Percentiles rank a stretch among this genome's conserved stretches.
These are phyloP conservation scores for Carcina quercana DNA, from an alignment of 2,888 invertebrate genomes.

Conservation along the genomic window DNA sequence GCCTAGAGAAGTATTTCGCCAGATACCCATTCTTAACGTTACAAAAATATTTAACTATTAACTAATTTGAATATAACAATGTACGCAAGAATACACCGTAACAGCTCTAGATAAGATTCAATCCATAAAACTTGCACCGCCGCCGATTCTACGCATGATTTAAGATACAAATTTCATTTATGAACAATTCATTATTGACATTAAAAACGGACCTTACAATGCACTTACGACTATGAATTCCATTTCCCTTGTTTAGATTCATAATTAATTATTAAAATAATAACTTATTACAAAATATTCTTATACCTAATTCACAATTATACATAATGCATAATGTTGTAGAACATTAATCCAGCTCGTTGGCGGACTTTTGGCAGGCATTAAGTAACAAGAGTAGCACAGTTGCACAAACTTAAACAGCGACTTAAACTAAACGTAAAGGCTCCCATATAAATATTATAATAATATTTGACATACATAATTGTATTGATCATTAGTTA, in stretches of 20 bases:
- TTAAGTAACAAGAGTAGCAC: conserved; percentile 27
- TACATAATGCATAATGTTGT: conserved; percentile 3
- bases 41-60: no score
- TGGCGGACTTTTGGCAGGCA: conserved; percentile 22
- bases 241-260: conserved; percentile 44
- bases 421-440: conserved; percentile 13
- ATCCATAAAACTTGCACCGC: no score
- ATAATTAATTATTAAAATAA: conserved; percentile 30
- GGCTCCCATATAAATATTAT: conserved; percentile 2
- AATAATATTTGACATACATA: conserved; percentile 5
- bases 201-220: conserved; percentile 22
- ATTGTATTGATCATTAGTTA: conserved; percentile 4
- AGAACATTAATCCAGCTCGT: conserved; percentile 7
- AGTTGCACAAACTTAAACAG: conserved; percentile 21
- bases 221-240: conserved; percentile 28
- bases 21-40: no score
- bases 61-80: conserved; percentile 13
- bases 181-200: no score
- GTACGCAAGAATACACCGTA: no score
- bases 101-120: no score
- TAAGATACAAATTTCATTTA: no score
- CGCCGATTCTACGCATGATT: no score
- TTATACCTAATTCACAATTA: conserved; percentile 6
- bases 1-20: no score
- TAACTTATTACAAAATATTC: conserved; percentile 34